These are phyloP conservation scores for Idaea dimidiata DNA, from an alignment of 2,888 invertebrate species.

Conservation along the genomic window DNA sequence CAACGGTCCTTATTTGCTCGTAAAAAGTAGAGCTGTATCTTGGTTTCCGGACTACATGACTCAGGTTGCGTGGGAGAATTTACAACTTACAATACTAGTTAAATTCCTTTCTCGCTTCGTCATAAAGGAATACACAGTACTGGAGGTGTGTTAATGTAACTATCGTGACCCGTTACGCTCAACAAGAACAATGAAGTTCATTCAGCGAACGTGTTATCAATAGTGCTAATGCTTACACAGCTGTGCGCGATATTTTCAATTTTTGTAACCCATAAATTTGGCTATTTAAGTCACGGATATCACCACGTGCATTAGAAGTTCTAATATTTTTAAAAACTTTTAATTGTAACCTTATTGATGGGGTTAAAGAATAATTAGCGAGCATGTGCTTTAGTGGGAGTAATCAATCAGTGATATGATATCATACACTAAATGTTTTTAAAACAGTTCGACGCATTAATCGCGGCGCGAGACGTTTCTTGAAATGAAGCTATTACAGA, in stretches of 20 bases:
- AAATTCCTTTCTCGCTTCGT: constrained; percentile 36
- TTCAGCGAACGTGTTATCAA: constrained; percentile 55
- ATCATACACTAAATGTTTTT: not conserved
- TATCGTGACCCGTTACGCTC: constrained; percentile 33
- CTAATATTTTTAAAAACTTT: too few species aligned
- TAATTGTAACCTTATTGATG: constrained; percentile 33
- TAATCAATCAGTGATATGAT: constrained; percentile 9
- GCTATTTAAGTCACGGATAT: too few species aligned
- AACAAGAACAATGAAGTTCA: constrained; percentile 55
- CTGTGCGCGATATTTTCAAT: constrained; percentile 46
- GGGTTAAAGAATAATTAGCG: constrained; percentile 48
- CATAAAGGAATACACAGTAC: constrained; percentile 17
- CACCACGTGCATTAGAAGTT: too few species aligned
- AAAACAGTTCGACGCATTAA: constrained; percentile 10
- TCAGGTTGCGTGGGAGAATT: constrained; percentile 48
- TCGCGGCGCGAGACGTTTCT: constrained; percentile 15
- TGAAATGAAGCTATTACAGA: constrained; percentile 28
- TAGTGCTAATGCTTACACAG: constrained; percentile 57
- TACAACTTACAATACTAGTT: constrained; percentile 35
- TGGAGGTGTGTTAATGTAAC: constrained; percentile 20
- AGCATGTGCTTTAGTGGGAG: constrained; percentile 18
- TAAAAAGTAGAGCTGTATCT: constrained; percentile 35
- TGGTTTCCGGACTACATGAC: constrained; percentile 44
- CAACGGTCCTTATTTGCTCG: constrained; percentile 24
- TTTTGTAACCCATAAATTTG: too few species aligned